Percentiles rank a stretch among this genome's conserved stretches.
Evolutionary conservation across 2,113 vertebrate genomes (phyloP).

Genomic region (Pogonocichla stellata): DNA sequence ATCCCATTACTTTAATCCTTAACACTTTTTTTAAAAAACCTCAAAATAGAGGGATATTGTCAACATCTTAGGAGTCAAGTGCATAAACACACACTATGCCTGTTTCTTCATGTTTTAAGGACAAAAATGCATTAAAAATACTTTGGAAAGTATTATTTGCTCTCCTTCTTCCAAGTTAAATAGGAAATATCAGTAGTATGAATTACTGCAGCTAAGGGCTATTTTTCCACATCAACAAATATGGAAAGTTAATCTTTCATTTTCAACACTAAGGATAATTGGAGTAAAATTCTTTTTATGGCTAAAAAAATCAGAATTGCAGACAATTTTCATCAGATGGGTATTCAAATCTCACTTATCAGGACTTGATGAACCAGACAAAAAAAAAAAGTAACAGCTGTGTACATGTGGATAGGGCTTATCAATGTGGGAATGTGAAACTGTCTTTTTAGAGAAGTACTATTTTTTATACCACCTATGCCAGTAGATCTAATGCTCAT

Average conservation of each 20-base stretch:
- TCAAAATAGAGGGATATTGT: neutral
- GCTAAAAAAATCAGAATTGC: neutral
- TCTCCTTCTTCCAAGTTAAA: neutral
- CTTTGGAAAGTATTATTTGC: neutral
- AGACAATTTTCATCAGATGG: slow-evolving; percentile 27
- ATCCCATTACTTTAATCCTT: neutral
- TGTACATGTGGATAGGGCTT: neutral
- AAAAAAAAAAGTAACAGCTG: neutral
- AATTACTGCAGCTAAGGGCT: neutral
- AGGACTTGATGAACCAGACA: slow-evolving; percentile 14
- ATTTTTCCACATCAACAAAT: neutral
- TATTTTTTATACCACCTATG: neutral
- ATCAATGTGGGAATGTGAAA: slow-evolving; percentile 16
- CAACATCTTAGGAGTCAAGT: neutral
- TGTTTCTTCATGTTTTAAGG: neutral
- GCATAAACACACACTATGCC: neutral
- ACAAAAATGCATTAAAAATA: neutral
- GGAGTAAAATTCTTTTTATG: neutral
- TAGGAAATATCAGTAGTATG: neutral
- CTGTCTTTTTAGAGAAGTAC: neutral
- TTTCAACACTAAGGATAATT: slow-evolving; percentile 11
- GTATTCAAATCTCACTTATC: slow-evolving; percentile 10
- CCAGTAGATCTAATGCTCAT: neutral
- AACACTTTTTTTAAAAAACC: neutral
- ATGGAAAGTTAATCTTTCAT: neutral